Base-by-base conservation (phyloP, 1,140 invertebrate genomes). In the Eufriesea mexicana region DNA sequence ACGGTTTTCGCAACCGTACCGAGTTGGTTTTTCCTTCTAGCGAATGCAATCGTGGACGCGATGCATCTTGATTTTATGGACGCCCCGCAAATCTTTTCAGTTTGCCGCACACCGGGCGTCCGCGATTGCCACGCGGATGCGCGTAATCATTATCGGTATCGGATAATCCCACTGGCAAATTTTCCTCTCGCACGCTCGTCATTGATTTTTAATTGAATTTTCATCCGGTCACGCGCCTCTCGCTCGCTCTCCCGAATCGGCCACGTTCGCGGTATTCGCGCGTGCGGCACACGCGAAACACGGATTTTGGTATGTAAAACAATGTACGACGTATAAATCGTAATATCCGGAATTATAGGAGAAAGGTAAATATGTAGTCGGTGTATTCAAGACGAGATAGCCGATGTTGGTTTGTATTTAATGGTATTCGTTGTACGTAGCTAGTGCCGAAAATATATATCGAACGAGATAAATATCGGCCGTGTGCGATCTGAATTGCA, bases 401-500 rank as follows among this genome's bases (percentile, higher is more conserved):
- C 10, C 18, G 42, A 8, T n/a, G 18, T 54, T 81, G 54, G 25
- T 70, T 55, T 23, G 57, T 51, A 67, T 87, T 88, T 61, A 64
- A 72, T 28, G 42, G 66, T 83, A 61, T 71, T 83, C 55, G 71
- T 55, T 59, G 20, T 49, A 55, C 59, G 25, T 51, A 42, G 45
- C 68, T 54, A 35, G 71, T 70, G 86, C 82, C 42, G 73, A 77
- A 82, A 85, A 84, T 86, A 72, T 87, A 59, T 78, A 84, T 84
- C 62, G 73, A 16, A 25, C 77, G 68, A 84, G 68, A 85, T 87
- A 88, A 84, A 84, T 79, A 80, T 87, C 77, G 47, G 49, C 59
- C 78, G 68, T 64, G 35, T 4, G 72, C 42, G 35, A 75, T 85
- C 68, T 75, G 85, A 78, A 88, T 87, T 88, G 86, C 86, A 88